Evolutionary conservation across 2,113 vertebrate genomes (phyloP).

Genomic region (Lipotes vexillifer): DNA sequence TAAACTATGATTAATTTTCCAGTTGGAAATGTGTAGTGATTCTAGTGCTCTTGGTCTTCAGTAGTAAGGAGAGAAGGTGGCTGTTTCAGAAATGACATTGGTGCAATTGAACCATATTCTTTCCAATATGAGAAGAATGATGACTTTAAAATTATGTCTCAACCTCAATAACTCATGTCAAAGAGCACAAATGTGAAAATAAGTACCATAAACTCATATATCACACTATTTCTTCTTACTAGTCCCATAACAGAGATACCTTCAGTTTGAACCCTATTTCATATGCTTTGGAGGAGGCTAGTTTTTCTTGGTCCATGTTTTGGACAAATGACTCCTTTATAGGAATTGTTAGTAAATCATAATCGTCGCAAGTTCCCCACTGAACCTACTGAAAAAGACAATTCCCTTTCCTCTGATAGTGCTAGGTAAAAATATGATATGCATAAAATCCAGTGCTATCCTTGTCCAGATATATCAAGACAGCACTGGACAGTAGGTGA

Average conservation of each 20-base stretch:
- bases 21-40: neutral
- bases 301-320: neutral
- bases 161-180: neutral
- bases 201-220: neutral
- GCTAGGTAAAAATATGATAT: neutral
- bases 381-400: neutral
- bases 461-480: too few species aligned
- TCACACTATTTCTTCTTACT: neutral
- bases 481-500: neutral
- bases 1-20: neutral
- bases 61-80: neutral
- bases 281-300: neutral
- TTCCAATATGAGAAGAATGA: neutral
- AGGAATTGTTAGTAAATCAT: neutral
- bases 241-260: neutral
- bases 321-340: neutral
- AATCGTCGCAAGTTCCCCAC: neutral
- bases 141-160: neutral
- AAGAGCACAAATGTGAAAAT: neutral
- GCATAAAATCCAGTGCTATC: accelerated
- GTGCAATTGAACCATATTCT: accelerated
- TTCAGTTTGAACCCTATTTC: neutral
- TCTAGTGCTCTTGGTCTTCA: neutral
- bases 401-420: neutral
- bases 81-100: neutral